Conservation (phyloP, 2,888 invertebrate genomes). For the Ichneumon xanthorius region DNA sequence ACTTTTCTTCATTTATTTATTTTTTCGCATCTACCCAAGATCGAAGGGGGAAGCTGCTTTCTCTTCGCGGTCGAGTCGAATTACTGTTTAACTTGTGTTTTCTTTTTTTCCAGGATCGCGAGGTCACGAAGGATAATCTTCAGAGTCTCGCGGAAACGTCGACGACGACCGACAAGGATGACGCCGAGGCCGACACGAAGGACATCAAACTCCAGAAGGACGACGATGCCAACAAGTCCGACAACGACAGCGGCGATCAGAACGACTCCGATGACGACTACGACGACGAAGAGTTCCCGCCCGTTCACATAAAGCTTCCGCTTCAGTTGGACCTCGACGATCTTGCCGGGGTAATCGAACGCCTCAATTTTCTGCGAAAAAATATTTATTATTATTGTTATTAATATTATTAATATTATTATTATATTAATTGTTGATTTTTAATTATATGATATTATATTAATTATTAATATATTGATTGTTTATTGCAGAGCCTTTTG, state of each 20-base stretch:
- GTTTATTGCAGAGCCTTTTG: constrained; percentile 84
- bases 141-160: constrained; percentile 77
- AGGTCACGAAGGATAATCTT: constrained; percentile 76
- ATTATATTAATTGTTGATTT: too few relatives aligned
- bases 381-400: not conserved
- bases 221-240: constrained; percentile 83
- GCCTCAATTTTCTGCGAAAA: not conserved
- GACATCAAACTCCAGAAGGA: constrained; percentile 85
- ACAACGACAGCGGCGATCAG: constrained; percentile 87
- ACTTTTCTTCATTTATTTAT: not conserved
- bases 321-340: constrained; percentile 94
- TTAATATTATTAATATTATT: too few relatives aligned
- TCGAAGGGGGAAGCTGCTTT: constrained; percentile 4
- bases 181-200: constrained; percentile 74
- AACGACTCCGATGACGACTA: constrained; percentile 86
- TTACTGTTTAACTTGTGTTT: not conserved
- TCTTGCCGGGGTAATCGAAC: constrained; percentile 88
- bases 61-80: not conserved
- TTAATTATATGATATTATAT: not conserved
- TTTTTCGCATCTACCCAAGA: not conserved
- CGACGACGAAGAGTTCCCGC: constrained; percentile 83
- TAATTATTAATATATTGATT: not conserved
- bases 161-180: constrained; percentile 74
- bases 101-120: constrained; percentile 73
- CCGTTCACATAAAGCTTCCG: constrained; percentile 91